Base-by-base conservation (phyloP, 2,797 vertebrate species). In the Gymnoscopelus microlampas region DNA sequence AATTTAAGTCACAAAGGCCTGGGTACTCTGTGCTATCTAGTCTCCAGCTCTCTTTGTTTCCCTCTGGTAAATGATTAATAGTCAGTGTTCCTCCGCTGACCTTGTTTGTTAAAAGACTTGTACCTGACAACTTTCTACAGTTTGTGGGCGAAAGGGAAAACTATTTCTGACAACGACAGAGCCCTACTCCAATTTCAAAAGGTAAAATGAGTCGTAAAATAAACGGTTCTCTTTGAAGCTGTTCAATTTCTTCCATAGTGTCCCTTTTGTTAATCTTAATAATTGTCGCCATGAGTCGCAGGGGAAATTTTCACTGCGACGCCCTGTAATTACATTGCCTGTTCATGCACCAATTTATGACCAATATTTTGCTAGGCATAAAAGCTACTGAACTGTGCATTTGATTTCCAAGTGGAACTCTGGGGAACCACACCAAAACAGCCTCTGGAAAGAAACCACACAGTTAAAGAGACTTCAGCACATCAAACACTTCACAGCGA, bases 1-100 rank as follows among this genome's bases (percentile, higher is more conserved):
- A 63, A 70, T 85, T 81, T 78, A 71, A 15, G 68, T 71, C 77
- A 51, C 84, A 76, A 78, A 80, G 79, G 76, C 78, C 72, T 4
- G 64, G 78, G 77, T 82, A 77, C 76, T 84, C 70, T 44, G 87
- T 88, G 70, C 44, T 32, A 32, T 57, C 23, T 57, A 26, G 29
- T 44, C 57, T 68, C 0, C n/a, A n/a, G n/a, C 13, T 51, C 50
- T 51, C 50, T 51, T 51, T 51, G 12, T 51, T 15, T 51, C 50
- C n/a, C 79, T 74, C 70, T 80, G 60, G 91, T 94, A 88, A 93
- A 93, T 94, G 86, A 94, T 94, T 94, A 86, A 93, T 92, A 88
- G 70, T 56, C 73, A 81, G 78, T 86, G 88, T 83, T 93, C 89
- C 91, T 90, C 83, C 58, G 72, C 84, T 90, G 88, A 93, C 90